Percentiles rank a stretch among this genome's conserved stretches.
Conservation (phyloP, 1,140 invertebrate species). For the Drosophila kurseongensis region DNA sequence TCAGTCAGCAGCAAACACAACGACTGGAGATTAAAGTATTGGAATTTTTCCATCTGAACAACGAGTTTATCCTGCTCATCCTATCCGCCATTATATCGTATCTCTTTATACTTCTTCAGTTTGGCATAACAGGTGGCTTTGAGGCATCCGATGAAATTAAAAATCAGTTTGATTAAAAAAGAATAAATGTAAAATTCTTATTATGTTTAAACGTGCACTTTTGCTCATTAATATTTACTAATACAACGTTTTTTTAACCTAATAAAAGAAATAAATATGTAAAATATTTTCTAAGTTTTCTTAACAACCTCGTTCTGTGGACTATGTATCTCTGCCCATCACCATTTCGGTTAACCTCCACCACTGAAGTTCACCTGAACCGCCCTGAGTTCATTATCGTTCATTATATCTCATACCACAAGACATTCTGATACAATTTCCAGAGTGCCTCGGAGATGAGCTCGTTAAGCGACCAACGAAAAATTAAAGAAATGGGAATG, state of each 20-base stretch:
- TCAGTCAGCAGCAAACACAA: constrained; percentile 55
- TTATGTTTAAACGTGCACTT: neutral
- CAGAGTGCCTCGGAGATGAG: constrained; percentile 48
- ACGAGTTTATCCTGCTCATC: constrained; percentile 68
- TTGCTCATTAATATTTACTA: no score
- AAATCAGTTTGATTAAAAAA: constrained; percentile 1
- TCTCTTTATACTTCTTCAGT: constrained; percentile 73
- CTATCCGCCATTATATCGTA: constrained; percentile 73
- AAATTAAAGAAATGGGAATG: constrained; percentile 47
- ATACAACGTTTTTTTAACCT: no score
- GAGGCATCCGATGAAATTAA: constrained; percentile 44
- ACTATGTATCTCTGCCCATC: constrained; percentile 17
- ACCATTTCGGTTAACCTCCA: constrained; percentile 22
- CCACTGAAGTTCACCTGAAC: constrained; percentile 51
- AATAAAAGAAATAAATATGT: neutral
- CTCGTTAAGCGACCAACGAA: constrained; percentile 61
- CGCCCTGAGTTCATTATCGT: constrained; percentile 66
- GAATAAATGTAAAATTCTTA: neutral
- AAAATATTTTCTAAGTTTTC: neutral
- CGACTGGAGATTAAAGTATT: constrained; percentile 70
- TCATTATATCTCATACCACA: constrained; percentile 65
- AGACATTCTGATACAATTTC: constrained; percentile 58
- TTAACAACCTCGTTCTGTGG: constrained; percentile 3
- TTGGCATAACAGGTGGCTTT: constrained; percentile 69
- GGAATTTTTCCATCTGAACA: constrained; percentile 70